phyloP scores from a whole-genome alignment of 2,113 vertebrate genomes.

The Rhineura floridana region DNA sequence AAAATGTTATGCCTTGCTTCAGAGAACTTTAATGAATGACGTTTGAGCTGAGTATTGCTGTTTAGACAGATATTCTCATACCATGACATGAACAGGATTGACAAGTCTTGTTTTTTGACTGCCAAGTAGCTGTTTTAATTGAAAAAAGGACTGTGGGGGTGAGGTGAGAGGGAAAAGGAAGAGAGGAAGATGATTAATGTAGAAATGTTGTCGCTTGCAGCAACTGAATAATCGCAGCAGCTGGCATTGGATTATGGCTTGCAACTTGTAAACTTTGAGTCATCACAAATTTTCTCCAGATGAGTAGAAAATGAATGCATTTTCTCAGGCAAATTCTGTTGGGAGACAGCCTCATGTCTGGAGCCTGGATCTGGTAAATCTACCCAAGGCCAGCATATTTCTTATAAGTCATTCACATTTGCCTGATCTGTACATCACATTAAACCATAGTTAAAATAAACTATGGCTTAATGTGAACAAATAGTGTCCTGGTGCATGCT shows the following conservation, averaged over 20 bases:
- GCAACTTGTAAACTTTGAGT: background rate
- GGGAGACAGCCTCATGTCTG: background rate
- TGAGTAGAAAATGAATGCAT: rapidly evolving
- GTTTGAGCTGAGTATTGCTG: background rate
- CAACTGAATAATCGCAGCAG: background rate
- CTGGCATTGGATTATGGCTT: constrained; percentile 21
- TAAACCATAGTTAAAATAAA: too few species aligned
- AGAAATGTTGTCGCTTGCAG: background rate
- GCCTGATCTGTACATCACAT: too few species aligned
- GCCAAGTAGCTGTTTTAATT: constrained; percentile 10
- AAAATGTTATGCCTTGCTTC: background rate
- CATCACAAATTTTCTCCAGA: background rate
- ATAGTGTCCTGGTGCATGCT: too few species aligned
- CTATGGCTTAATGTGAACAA: too few species aligned
- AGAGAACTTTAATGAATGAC: background rate
- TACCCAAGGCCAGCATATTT: background rate
- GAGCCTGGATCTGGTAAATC: background rate
- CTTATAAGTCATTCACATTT: background rate
- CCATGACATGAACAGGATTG: background rate
- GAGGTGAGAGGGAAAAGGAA: background rate
- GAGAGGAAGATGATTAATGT: background rate
- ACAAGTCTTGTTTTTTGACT: background rate
- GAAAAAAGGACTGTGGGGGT: background rate
- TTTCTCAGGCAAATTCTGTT: background rate
- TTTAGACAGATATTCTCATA: background rate